Base-by-base conservation (phyloP, 1,140 invertebrate species). In the Hycleus cichorii region DNA sequence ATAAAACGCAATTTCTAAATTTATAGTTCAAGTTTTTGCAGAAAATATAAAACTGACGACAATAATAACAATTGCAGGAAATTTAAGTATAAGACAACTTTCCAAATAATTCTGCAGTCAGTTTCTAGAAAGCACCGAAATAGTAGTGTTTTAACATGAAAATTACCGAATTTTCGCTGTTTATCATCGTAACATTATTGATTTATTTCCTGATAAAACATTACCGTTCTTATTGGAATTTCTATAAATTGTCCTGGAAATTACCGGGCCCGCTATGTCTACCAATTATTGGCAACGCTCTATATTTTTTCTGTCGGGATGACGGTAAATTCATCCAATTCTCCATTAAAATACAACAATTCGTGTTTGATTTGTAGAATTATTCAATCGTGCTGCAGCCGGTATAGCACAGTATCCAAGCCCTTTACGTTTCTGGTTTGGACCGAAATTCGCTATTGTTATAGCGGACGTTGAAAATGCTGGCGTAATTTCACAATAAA, bases 401-500 rank as follows among this genome's bases (percentile, higher is more conserved):
- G 39, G 60, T n/a, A 12, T 57, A 10, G 24, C 38, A 9, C 7
- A 18, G 26, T 49, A 46, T 40, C 3, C 18, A n/a, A 39, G 39
- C 3, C 63, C 63, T 7, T 6, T 56, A 1, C 9, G 57, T 25
- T 59, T 64, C 38, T 64, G 63, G 63, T 47, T 64, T 39, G 63
- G 63, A 1, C 55, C 59, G 3, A 9, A 48, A 42, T 46, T 64
- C 32, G 8, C 51, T 12, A 43, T 64, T 7, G 44, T 11, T 4
- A 27, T 62, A 18, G 38, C 38, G 25, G 48, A 62, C 45, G 59
- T 60, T 24, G 26, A 59, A 25, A 59, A 64, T 32, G 43, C 53
- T n/a, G 60, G 62, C 38, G 63, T 64, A 49, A 53, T 7, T 26
- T 40, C 18, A 11, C 7, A n/a, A 49, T 45, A 9, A 49, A 38